These are phyloP conservation scores for Notolepis coatsorum DNA, from an alignment of 2,797 vertebrate genomes.

Conservation along the genomic window DNA sequence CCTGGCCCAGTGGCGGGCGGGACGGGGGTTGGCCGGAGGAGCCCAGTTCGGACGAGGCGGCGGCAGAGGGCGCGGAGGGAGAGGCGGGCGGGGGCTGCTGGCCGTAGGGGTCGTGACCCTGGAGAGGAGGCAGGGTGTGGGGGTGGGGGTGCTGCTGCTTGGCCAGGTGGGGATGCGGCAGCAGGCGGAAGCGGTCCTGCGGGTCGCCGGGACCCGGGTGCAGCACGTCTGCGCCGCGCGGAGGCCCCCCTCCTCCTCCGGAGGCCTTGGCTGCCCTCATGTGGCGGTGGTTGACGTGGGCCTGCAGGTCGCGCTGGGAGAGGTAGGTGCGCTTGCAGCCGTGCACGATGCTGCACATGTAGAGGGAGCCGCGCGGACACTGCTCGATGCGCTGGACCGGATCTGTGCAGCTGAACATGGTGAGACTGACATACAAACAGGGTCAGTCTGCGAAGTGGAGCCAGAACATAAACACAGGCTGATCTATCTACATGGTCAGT, in stretches of 20 bases:
- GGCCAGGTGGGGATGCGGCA: conserved; percentile 85
- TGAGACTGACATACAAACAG: conserved; percentile 50
- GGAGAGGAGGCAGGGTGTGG: conserved; percentile 86
- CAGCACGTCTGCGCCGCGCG: no score
- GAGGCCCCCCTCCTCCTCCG: conserved; percentile 81
- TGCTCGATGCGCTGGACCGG: conserved; percentile 91
- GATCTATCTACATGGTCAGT: no score
- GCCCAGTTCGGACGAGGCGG: no score
- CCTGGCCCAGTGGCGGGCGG: conserved; percentile 85
- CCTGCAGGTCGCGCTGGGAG: conserved; percentile 91
- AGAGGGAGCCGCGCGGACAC: conserved; percentile 89
- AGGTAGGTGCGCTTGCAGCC: conserved; percentile 93
- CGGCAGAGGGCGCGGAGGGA: conserved; percentile 85
- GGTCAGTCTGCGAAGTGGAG: no score
- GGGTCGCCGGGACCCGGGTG: conserved; percentile 80
- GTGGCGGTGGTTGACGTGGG: conserved; percentile 91
- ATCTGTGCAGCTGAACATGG: conserved; percentile 85
- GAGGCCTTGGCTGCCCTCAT: conserved; percentile 87
- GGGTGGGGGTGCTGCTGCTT: conserved; percentile 90
- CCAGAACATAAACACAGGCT: no score
- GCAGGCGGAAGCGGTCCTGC: conserved; percentile 88
- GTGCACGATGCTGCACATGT: conserved; percentile 92
- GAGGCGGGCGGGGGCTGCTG: conserved; percentile 72
- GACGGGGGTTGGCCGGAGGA: no score
- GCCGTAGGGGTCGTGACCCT: conserved; percentile 87